phyloP scores from a whole-genome alignment of 2,888 invertebrate species.

The Listrodromus nycthemerus region DNA sequence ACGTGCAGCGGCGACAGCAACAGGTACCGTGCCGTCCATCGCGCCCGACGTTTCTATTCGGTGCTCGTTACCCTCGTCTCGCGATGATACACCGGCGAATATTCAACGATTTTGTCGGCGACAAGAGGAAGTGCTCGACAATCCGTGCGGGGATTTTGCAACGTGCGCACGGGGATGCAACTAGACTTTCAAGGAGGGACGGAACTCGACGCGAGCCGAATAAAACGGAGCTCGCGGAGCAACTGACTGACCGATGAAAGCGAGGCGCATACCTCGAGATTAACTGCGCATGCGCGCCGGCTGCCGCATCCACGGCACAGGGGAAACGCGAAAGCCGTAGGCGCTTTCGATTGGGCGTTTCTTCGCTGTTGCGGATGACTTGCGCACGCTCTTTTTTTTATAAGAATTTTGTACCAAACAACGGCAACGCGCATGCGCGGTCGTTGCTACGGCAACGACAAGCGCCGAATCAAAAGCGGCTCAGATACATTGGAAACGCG shows the following conservation, averaged over 20 bases:
- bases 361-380: neutral
- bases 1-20: constrained; percentile 72
- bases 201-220: constrained; percentile 2
- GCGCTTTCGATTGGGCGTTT: neutral
- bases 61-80: neutral
- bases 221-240: constrained; percentile 59
- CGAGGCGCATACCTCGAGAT: neutral
- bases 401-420: too few species aligned
- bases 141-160: neutral
- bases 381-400: too few species aligned
- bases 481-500: too few species aligned
- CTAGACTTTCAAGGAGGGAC: neutral
- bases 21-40: constrained; percentile 79
- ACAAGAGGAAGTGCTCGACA: neutral
- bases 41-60: constrained; percentile 44
- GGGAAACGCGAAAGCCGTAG: constrained; percentile 5
- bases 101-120: neutral
- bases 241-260: constrained; percentile 39
- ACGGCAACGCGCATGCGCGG: too few species aligned
- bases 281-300: constrained; percentile 3
- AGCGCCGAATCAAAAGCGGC: too few species aligned
- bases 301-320: neutral
- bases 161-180: constrained; percentile 1
- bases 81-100: neutral
- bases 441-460: too few species aligned